Base-by-base conservation (phyloP, 2,888 invertebrate species). In the Uropetala carovei region DNA sequence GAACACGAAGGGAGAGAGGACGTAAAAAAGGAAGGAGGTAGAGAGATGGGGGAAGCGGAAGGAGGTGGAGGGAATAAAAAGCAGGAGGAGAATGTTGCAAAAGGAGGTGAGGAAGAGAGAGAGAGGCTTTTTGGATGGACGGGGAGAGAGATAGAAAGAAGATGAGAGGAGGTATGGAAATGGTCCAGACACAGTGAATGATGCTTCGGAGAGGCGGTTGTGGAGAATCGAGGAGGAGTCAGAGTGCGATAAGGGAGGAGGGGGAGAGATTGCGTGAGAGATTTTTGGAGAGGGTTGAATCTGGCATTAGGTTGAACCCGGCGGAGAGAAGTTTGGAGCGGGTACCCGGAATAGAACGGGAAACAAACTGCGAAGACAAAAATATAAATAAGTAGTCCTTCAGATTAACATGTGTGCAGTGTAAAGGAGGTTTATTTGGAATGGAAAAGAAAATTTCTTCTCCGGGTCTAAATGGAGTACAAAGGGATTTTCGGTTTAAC, bases 291-390 rank as follows among this genome's bases (percentile, higher is more conserved):
- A 27, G 75, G 27, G 27, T 22, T 27, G 75, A 75, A 75, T 75
- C 75, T 75, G 75, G 75, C 75, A 22, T 13, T 27, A 75, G 27
- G 75, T 27, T 27, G 75, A 27, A 22, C 75, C 22, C 75, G 18
- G 68, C 68, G 68, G 68, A 18, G 13, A 64, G 68, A 22, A 75
- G 75, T 75, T 75, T 75, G 75, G 75, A 75, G 22, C 75, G 75
- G 75, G 11, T 27, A 75, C 75, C 75, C 75, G 75, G 75, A 75
- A 75, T 75, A 75, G 75, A 75, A 75, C 27, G 75, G 27, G 75
- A 75, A 75, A 75, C 75, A 75, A 75, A 75, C 75, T 75, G 11
- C 22, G 22, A 13, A 27, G 9, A 22, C 27, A 75, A 27, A 75
- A 75, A 75, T 75, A 75, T 75, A 75, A 75, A 75, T 75, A 75